phyloP scores from a whole-genome alignment of 2,888 invertebrate genomes.

The Nephrotoma appendiculata region DNA sequence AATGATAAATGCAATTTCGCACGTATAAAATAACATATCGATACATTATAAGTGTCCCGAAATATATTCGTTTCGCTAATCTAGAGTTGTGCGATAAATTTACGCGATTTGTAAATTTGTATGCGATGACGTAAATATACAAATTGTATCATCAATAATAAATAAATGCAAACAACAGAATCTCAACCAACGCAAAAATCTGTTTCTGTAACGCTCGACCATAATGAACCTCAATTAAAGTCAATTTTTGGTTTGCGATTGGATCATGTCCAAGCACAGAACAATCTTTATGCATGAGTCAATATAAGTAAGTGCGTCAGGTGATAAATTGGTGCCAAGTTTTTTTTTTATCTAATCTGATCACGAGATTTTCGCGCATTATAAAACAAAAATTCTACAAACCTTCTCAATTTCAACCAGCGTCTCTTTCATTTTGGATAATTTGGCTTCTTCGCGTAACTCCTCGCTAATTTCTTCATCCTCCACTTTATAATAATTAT shows the following conservation, averaged over 20 bases:
- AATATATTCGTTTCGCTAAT: neutral
- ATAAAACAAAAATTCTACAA: conserved; percentile 15
- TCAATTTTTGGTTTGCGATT: neutral
- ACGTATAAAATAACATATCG: neutral
- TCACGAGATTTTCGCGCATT: neutral
- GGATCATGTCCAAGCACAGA: neutral
- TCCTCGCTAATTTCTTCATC: conserved; percentile 18
- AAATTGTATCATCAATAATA: neutral
- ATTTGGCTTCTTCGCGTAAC: conserved; percentile 19
- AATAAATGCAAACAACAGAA: neutral
- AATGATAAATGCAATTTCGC: neutral
- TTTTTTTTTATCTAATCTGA: neutral
- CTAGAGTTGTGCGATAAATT: neutral
- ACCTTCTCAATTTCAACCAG: conserved; percentile 59
- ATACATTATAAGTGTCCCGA: neutral
- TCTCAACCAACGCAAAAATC: neutral
- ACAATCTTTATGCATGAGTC: neutral
- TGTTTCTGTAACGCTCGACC: neutral
- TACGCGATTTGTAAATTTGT: neutral
- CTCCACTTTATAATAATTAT: conserved; percentile 17
- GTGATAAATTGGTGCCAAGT: neutral
- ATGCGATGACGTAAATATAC: neutral
- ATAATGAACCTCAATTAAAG: neutral
- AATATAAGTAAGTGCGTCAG: neutral
- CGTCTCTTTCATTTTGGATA: conserved; percentile 31